These are phyloP conservation scores for Corythucha ciliata DNA, from an alignment of 2,888 invertebrate species.

Conservation along the genomic window DNA sequence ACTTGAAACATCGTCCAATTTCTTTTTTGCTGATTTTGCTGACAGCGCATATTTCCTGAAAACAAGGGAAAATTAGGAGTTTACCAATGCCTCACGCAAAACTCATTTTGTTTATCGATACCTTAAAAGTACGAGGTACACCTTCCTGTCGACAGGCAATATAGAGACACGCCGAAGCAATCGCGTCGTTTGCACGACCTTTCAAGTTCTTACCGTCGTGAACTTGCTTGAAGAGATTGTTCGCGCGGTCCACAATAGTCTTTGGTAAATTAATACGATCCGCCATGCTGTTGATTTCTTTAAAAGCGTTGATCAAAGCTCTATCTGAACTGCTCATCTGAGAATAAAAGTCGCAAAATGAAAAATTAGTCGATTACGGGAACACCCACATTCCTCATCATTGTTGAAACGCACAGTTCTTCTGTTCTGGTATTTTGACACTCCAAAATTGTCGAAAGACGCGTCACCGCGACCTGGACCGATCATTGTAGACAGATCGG, in stretches of 20 bases:
- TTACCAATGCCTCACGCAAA: background rate
- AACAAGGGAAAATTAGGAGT: background rate
- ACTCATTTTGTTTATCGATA: no score
- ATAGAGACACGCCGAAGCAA: constrained; percentile 96
- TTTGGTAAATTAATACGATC: constrained; percentile 94
- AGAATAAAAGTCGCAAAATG: constrained; percentile 47
- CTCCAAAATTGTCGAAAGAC: constrained; percentile 78
- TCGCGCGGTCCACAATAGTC: constrained; percentile 93
- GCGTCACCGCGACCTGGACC: constrained; percentile 65
- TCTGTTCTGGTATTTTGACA: constrained; percentile 54
- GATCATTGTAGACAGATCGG: constrained; percentile 94
- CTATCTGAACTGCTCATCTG: constrained; percentile 92
- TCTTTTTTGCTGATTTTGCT: constrained; percentile 99
- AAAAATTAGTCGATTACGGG: no score
- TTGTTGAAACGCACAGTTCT: constrained; percentile 45
- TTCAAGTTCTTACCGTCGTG: constrained; percentile 93
- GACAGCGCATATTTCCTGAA: constrained; percentile 91
- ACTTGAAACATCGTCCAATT: constrained; percentile 95
- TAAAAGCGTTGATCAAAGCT: constrained; percentile 88
- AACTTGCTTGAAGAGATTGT: constrained; percentile 95
- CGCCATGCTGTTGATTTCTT: constrained; percentile 96
- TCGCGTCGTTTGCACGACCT: constrained; percentile 96
- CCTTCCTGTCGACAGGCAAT: constrained; percentile 98
- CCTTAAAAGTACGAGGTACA: constrained; percentile 94
- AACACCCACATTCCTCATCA: no score